Evolutionary conservation across 2,113 vertebrate species (phyloP).

Genomic region (Rissa tridactyla): DNA sequence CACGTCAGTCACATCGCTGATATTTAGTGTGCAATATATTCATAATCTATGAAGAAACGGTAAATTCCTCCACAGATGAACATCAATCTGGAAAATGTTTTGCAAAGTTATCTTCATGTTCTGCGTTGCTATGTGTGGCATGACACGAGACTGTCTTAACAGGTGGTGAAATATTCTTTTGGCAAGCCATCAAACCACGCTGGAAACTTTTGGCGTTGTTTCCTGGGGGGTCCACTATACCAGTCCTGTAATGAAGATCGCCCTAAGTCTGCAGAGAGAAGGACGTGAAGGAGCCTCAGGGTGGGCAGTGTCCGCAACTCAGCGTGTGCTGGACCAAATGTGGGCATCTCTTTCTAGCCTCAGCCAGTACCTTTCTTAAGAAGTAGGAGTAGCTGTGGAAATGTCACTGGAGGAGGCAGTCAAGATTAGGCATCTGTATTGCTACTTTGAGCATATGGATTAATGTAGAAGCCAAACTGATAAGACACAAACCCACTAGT

Average conservation of each 20-base stretch:
- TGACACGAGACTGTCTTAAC: background rate
- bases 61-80: background rate
- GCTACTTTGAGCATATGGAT: background rate
- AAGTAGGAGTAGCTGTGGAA: background rate
- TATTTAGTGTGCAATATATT: background rate
- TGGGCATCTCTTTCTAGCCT: background rate
- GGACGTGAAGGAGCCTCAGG: background rate
- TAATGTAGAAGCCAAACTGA: background rate
- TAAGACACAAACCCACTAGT: background rate
- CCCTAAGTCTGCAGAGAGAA: background rate
- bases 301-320: background rate
- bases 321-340: background rate
- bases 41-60: background rate
- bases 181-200: background rate
- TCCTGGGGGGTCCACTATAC: background rate
- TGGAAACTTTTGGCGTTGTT: background rate
- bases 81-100: conserved; percentile 20
- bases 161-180: conserved; percentile 4
- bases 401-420: conserved; percentile 7
- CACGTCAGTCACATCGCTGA: background rate
- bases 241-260: background rate
- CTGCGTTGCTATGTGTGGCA: background rate
- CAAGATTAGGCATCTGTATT: background rate
- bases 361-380: background rate
- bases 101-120: background rate